Evolutionary conservation across 2,113 vertebrate genomes (phyloP), one percentile per base, ranked within the genome.

Genomic region (Pseudolaguvia tuberculata): DNA sequence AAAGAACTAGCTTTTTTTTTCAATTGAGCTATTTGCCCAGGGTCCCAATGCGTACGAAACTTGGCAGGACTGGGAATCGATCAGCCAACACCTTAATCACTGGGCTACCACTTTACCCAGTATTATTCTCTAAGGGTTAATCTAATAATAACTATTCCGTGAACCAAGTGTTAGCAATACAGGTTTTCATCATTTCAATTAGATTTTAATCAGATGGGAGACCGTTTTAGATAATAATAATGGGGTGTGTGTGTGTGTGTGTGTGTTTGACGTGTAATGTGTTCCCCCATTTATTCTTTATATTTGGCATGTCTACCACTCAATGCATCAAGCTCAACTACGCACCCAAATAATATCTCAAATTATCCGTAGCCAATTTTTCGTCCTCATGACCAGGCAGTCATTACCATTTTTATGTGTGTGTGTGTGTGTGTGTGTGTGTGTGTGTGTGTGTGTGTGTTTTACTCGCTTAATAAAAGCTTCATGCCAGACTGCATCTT

Each of bases 391-490:
- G 18, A 21, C 27, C 70, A 72, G 50, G 8, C 29, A 9, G 13
- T 20, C 21, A 57, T 25, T 27, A 50, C 17, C n/a, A 53, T 42
- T 42, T 53, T 11, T 25, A 23, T 56, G 25, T 70, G 11, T n/a
- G 39, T 47, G 23, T 66, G 62, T 66, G 13, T 70, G 52, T 23
- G 39, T 47, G 23, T 66, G 62, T 66, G 13, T 70, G 52, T 23
- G n/a, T n/a, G n/a, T n/a, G n/a, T n/a, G n/a, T n/a, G n/a, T 42
- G 39, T 47, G 23, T 66, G 62, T 66, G 13, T 70, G 52, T 23
- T 48, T 69, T 71, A 20, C 35, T 18, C 25, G 27, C 2, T 17
- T 42, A 29, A 56, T 75, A 55, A 75, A 75, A 67, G 27, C 20
- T 35, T 23, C 35, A 14, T 67, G 23, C 61, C 45, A 51, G 27